Conservation (phyloP, 1,140 invertebrate genomes). For the Drosophila repletoides region DNA sequence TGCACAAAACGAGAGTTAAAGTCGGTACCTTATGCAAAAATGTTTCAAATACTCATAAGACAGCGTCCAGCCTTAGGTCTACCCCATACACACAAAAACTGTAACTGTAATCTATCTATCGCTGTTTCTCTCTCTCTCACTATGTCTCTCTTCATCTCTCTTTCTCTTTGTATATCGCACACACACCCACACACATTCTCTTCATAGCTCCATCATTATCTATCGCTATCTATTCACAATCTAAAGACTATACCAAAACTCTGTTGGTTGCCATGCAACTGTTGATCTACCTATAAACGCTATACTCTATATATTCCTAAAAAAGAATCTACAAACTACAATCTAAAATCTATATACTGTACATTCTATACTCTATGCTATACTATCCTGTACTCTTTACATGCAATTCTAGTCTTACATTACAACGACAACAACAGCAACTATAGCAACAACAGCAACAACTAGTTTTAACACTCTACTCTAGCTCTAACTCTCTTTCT, state of each 20-base stretch:
- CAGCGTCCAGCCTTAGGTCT: slow-evolving; percentile 63
- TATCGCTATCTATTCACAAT: slow-evolving; percentile 10
- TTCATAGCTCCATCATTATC: slow-evolving; percentile 20
- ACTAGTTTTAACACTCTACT: slow-evolving; percentile 41
- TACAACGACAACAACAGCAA: slow-evolving; percentile 54
- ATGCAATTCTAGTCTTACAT: slow-evolving; percentile 79
- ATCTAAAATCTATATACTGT: slow-evolving; percentile 28
- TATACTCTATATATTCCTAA: no score
- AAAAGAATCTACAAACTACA: no score
- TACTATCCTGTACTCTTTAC: slow-evolving; percentile 56
- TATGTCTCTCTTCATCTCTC: slow-evolving; percentile 6
- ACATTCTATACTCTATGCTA: slow-evolving; percentile 13
- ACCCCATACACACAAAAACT: slow-evolving; percentile 20
- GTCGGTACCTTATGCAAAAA: slow-evolving; percentile 62
- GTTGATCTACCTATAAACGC: slow-evolving; percentile 30
- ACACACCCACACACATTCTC: slow-evolving; percentile 3
- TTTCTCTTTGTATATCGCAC: slow-evolving; percentile 6
- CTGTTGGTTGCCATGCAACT: slow-evolving; percentile 61
- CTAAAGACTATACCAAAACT: slow-evolving; percentile 75
- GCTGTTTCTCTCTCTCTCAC: slow-evolving; percentile 26
- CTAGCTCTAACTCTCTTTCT: slow-evolving; percentile 62
- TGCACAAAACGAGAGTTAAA: slow-evolving; percentile 66
- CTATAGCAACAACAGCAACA: slow-evolving; percentile 19
- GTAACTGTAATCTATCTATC: slow-evolving; percentile 36
- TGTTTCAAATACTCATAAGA: slow-evolving; percentile 69